Conservation (phyloP, 2,797 vertebrate genomes). For the Champsocephalus gunnari region DNA sequence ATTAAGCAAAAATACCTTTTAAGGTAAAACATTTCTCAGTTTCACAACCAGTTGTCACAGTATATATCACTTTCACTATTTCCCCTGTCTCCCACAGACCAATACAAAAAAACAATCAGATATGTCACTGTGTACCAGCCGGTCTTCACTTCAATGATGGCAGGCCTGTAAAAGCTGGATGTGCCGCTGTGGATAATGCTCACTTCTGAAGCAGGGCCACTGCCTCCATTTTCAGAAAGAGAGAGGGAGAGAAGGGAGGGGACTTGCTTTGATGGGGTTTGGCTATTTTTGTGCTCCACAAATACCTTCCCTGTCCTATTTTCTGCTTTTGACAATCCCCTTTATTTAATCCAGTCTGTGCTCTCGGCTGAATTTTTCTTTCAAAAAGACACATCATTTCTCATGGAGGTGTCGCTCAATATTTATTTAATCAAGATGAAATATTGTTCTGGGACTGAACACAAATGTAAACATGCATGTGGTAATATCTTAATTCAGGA, state of each 20-base stretch:
- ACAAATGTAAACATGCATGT: conserved; percentile 77
- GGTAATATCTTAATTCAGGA: conserved; percentile 74
- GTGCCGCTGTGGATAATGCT: conserved; percentile 46
- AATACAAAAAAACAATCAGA: background rate
- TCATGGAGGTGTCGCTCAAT: conserved; percentile 48
- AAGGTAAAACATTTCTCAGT: conserved; percentile 5
- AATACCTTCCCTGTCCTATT: conserved; percentile 58
- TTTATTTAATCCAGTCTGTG: conserved; percentile 54
- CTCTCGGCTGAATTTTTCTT: conserved; percentile 1
- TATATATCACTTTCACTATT: conserved; percentile 51
- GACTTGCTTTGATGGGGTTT: conserved; percentile 46
- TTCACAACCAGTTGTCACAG: conserved; percentile 25
- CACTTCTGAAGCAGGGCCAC: conserved; percentile 45
- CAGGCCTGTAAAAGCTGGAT: conserved; percentile 43
- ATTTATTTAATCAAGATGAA: conserved; percentile 71
- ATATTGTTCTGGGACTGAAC: conserved; percentile 52
- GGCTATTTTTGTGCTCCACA: conserved; percentile 61
- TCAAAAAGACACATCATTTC: conserved; percentile 24
- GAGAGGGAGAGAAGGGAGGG: background rate
- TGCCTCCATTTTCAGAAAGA: conserved; percentile 24
- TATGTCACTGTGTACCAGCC: conserved; percentile 32
- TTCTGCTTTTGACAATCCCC: conserved; percentile 49
- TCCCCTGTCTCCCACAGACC: conserved; percentile 38
- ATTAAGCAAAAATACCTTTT: conserved; percentile 15
- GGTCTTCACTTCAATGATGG: conserved; percentile 30